Evolutionary conservation across 2,888 invertebrate genomes (phyloP), one percentile per base, ranked within the genome.

Genomic region (Lasioglossum calceatum): DNA sequence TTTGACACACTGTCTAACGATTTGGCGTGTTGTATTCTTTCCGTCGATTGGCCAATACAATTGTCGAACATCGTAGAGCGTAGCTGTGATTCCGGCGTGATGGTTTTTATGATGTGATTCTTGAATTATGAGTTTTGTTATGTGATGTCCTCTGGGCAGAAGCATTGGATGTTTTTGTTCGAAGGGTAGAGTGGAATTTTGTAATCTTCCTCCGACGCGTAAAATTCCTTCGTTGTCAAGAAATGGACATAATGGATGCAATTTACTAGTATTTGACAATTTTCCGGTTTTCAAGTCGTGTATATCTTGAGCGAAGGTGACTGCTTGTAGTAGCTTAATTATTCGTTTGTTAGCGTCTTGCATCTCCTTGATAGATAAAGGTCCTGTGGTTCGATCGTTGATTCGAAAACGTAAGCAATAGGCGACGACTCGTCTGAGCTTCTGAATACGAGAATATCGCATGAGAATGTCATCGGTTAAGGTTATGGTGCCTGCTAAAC

Each of bases 31-130:
- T 0, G 5, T 4, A 10, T 73, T 73, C 16, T 39, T 79, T 0
- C 80, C 47, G 23, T 77, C 76, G 0, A 81, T 16, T 2, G 72
- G 14, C 84, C 85, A 87, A 1, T 79, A 87, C 5, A 0, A 19
- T 0, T 44, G 77, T 19, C 81, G 79, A 0, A 85, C 1, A 0
- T 7, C 42, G 10, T n/a, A 0, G 8, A 83, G 19, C 0, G 79
- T 79, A 0, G 54, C 4, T 0, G 19, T 74, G 1, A 75, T 36
- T 1, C 75, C 79, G 0, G 70, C 19, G 7, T 81, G 81, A 8
- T 47, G 44, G 0, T 19, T 19, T 2, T 19, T 2, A 0, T 36
- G 1, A 14, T 79, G 71, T 0, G 19, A 4, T 0, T 79, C 19
- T 0, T 71, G 67, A 0, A 83, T 27, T 4, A 79, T 75, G 0